Evolutionary conservation across 2,797 vertebrate genomes (phyloP).

Genomic region (Acipenser ruthenus): DNA sequence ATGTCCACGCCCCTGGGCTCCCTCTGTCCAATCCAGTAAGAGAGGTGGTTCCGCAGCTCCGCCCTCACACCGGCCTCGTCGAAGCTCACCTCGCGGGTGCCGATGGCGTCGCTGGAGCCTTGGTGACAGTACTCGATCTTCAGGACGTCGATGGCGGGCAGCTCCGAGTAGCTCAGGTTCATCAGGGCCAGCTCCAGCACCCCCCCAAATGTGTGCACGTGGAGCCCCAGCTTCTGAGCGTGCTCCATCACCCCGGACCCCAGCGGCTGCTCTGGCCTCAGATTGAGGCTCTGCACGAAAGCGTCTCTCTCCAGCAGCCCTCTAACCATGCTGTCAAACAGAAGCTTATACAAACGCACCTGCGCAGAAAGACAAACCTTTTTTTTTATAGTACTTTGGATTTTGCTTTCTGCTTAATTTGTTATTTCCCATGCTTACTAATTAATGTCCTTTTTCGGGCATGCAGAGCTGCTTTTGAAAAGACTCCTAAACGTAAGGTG

Average conservation of each 20-base stretch:
- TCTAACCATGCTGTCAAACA: slow-evolving; percentile 60
- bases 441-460: too few relatives aligned
- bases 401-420: too few relatives aligned
- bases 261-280: slow-evolving; percentile 39
- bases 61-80: slow-evolving; percentile 38
- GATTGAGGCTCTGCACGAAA: slow-evolving; percentile 39
- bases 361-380: slow-evolving; percentile 15
- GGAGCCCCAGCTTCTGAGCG: slow-evolving; percentile 37
- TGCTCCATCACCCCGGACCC: slow-evolving; percentile 41
- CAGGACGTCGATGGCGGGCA: slow-evolving; percentile 47
- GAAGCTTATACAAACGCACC: slow-evolving; percentile 57
- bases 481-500: too few relatives aligned
- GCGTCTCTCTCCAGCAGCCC: slow-evolving; percentile 42
- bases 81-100: slow-evolving; percentile 40
- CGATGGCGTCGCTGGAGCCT: slow-evolving; percentile 38
- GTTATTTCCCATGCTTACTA: too few relatives aligned
- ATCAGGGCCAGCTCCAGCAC: slow-evolving; percentile 50
- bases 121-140: slow-evolving; percentile 59
- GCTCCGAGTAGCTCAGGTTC: slow-evolving; percentile 43
- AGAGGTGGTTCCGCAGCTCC: slow-evolving; percentile 39
- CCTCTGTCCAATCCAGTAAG: slow-evolving; percentile 58
- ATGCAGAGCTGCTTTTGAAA: too few relatives aligned
- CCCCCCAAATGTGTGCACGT: slow-evolving; percentile 40
- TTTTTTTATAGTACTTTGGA: too few relatives aligned
- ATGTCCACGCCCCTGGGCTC: slow-evolving; percentile 59